Evolutionary conservation across 2,113 vertebrate species (phyloP).

Genomic region (Symphodus melops): DNA sequence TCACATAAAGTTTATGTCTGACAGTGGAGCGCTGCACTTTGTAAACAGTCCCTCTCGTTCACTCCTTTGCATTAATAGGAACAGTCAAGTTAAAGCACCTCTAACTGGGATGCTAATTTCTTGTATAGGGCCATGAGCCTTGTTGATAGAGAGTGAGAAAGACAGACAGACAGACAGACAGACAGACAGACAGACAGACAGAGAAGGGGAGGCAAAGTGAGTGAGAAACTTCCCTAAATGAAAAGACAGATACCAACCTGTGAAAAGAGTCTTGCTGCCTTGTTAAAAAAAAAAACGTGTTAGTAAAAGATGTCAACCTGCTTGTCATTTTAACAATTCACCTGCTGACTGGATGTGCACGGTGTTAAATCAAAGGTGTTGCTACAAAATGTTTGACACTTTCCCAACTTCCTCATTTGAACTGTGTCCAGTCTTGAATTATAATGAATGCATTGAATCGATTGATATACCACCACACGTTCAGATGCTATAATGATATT

Average conservation of each 20-base stretch:
- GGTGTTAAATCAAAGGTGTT: neutral
- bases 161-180: too few species aligned
- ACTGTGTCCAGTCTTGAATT: constrained; percentile 1
- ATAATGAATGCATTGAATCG: neutral
- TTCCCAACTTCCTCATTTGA: neutral
- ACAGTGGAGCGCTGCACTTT: constrained; percentile 1
- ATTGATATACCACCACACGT: constrained; percentile 13
- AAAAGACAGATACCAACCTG: neutral
- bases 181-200: too few species aligned
- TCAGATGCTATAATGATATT: constrained; percentile 30
- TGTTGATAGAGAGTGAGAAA: constrained; percentile 23
- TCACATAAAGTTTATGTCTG: neutral
- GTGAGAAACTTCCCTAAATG: constrained; percentile 13
- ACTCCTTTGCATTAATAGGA: constrained; percentile 27
- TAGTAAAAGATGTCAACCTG: neutral
- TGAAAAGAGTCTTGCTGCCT: neutral
- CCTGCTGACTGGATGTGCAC: neutral
- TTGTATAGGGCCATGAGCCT: constrained; percentile 52
- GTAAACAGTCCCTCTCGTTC: constrained; percentile 22
- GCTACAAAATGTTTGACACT: neutral
- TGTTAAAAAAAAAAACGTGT: neutral
- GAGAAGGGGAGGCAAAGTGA: constrained; percentile 15
- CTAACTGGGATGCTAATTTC: constrained; percentile 60
- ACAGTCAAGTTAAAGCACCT: constrained; percentile 40
- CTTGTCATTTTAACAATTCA: constrained; percentile 11